Conservation (phyloP, 2,888 invertebrate genomes). For the Eucera pruinosa region DNA sequence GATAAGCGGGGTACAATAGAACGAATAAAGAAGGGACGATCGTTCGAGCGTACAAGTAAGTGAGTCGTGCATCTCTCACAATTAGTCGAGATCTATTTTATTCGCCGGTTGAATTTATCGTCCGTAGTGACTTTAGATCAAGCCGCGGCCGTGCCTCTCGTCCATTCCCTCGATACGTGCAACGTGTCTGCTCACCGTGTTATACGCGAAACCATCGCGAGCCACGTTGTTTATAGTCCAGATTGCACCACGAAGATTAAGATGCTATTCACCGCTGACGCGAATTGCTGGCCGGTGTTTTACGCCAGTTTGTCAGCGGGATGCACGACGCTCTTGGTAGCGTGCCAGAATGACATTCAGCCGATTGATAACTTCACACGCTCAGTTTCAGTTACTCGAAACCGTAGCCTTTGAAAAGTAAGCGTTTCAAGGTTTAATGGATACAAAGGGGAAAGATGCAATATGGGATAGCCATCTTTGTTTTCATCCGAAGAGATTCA, state of each 20-base stretch:
- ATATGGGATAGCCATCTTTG: too few species aligned
- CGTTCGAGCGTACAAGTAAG: constrained; percentile 73
- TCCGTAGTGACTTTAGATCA: constrained; percentile 80
- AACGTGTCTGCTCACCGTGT: constrained; percentile 40
- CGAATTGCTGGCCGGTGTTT: constrained; percentile 54
- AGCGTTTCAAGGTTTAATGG: too few species aligned
- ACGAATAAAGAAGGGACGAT: constrained; percentile 22
- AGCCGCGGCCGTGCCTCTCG: constrained; percentile 42
- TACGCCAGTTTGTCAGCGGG: constrained; percentile 45
- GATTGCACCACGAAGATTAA: constrained; percentile 77
- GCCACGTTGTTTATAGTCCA: constrained; percentile 77
- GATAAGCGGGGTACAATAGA: constrained; percentile 12
- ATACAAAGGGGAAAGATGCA: too few species aligned
- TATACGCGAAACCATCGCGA: constrained; percentile 41
- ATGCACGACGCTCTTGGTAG: constrained; percentile 3
- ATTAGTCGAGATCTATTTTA: constrained; percentile 84
- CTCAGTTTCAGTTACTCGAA: background rate
- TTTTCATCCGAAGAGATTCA: too few species aligned
- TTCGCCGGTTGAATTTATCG: constrained; percentile 82
- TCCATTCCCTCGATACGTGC: constrained; percentile 55
- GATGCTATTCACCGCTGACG: constrained; percentile 75
- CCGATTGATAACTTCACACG: background rate
- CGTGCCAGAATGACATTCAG: constrained; percentile 22
- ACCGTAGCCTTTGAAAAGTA: too few species aligned
- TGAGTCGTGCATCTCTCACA: constrained; percentile 83